A percentile compares a stretch with the other conserved stretches of the same genome.
These are phyloP conservation scores for Philopotamus ludificatus DNA, from an alignment of 1,140 invertebrate species.

Conservation along the genomic window DNA sequence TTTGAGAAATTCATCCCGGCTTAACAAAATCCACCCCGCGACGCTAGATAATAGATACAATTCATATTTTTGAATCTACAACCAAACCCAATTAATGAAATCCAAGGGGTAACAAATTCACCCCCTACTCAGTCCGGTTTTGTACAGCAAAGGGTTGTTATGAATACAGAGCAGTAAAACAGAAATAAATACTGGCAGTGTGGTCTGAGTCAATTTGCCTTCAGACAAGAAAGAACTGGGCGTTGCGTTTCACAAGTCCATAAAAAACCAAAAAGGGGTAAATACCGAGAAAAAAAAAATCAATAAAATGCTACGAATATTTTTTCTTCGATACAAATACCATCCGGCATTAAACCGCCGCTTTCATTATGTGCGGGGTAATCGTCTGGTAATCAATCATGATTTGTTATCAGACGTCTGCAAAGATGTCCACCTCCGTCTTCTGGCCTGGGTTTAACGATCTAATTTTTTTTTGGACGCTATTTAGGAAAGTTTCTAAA, in stretches of 20 bases:
- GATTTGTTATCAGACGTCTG: conserved; percentile 25
- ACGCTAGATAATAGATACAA: too few relatives aligned
- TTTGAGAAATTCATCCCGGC: too few relatives aligned
- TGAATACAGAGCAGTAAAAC: conserved; percentile 28
- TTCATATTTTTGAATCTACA: too few relatives aligned
- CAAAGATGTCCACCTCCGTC: conserved; percentile 16
- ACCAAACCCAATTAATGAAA: not conserved
- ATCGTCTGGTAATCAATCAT: conserved; percentile 22
- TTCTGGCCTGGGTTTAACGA: conserved; percentile 14
- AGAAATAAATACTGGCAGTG: not conserved
- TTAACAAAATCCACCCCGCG: too few relatives aligned
- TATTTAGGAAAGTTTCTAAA: not conserved
- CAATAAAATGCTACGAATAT: too few relatives aligned
- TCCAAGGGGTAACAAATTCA: not conserved
- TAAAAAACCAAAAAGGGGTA: too few relatives aligned
- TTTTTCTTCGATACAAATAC: too few relatives aligned
- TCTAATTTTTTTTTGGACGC: not conserved
- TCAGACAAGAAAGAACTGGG: not conserved
- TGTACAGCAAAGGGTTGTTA: conserved; percentile 1
- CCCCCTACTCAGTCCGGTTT: not conserved
- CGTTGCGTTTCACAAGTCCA: conserved; percentile 1
- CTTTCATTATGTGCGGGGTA: too few relatives aligned
- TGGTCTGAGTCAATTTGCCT: conserved; percentile 24
- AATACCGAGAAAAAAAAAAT: too few relatives aligned
- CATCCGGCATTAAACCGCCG: too few relatives aligned